phyloP scores from a whole-genome alignment of 2,888 invertebrate genomes.

The Didymodactylos carnosus region DNA sequence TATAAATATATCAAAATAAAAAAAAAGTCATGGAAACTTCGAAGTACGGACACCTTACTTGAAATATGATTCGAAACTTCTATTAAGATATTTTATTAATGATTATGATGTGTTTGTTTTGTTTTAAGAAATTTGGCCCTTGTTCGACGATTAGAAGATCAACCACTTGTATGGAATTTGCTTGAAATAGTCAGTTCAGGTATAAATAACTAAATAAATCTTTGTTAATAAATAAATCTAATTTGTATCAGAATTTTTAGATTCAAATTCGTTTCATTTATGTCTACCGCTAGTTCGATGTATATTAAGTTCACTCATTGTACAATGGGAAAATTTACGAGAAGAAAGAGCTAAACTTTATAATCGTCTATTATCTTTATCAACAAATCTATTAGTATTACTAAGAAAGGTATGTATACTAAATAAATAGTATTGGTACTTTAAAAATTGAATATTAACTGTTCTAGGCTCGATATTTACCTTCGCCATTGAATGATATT shows the following conservation, averaged over 20 bases:
- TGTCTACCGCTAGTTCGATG: neutral
- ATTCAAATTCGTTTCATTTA: neutral
- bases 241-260: too few species aligned
- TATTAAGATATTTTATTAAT: neutral
- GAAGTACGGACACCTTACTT: too few species aligned
- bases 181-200: neutral
- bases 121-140: neutral
- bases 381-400: neutral
- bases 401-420: neutral
- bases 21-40: too few species aligned
- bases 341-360: neutral
- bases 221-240: neutral
- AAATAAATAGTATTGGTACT: too few species aligned
- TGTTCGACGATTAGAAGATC: neutral
- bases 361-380: neutral
- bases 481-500: neutral
- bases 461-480: neutral
- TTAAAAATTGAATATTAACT: neutral
- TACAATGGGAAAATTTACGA: neutral
- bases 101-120: neutral
- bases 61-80: too few species aligned
- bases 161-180: neutral
- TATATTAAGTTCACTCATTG: neutral
- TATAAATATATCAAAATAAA: too few species aligned
- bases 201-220: neutral